phyloP scores from a whole-genome alignment of 2,113 vertebrate species.

The Himantopus leucocephalus region DNA sequence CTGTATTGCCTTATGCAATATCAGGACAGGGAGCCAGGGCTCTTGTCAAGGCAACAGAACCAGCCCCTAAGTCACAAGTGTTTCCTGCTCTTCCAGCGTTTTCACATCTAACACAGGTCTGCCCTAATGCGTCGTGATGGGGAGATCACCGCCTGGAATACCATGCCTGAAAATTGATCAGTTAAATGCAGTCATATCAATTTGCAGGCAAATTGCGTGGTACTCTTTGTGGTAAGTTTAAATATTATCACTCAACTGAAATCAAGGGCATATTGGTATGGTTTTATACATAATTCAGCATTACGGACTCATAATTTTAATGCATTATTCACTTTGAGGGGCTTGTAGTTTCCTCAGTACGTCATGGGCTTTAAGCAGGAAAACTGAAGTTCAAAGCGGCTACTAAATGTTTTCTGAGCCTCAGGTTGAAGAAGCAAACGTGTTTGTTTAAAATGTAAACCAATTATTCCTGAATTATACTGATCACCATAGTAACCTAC shows the following conservation, averaged over 20 bases:
- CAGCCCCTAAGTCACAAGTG: background rate
- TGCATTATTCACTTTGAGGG: background rate
- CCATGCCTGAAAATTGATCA: background rate
- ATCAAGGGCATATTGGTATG: background rate
- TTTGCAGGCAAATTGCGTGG: background rate
- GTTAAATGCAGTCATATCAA: background rate
- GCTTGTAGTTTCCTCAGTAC: background rate
- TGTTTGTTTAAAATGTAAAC: slow-evolving; percentile 29
- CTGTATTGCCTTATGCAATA: accelerated
- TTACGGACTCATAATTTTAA: background rate
- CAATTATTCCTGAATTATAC: slow-evolving; percentile 21
- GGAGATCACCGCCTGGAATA: background rate
- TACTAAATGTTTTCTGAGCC: background rate
- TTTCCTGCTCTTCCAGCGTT: background rate
- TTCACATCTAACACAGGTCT: background rate
- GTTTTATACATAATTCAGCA: background rate
- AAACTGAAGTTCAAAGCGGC: background rate
- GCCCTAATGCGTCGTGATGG: background rate
- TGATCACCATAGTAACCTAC: slow-evolving; percentile 34
- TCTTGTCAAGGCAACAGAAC: background rate
- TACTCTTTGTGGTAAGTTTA: background rate
- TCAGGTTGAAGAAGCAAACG: background rate
- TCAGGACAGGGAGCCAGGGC: background rate
- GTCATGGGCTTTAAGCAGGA: background rate
- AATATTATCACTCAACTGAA: background rate